phyloP scores from a whole-genome alignment of 2,113 vertebrate species.

The Tonatia bakeri region DNA sequence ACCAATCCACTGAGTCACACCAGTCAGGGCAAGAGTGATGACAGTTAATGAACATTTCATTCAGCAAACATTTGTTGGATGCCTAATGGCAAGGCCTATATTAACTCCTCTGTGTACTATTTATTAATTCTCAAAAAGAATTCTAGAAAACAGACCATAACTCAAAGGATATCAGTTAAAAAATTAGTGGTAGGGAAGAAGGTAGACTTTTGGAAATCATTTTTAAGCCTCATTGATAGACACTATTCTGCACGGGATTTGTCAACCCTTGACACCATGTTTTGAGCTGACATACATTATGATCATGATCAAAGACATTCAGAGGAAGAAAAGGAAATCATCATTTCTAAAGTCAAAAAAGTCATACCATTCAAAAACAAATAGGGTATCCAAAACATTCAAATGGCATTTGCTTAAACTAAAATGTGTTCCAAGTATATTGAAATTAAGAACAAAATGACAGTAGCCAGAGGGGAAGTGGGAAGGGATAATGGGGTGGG shows the following conservation, averaged over 20 bases:
- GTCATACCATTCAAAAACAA: slow-evolving; percentile 14
- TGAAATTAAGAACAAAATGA: too few relatives aligned
- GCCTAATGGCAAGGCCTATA: background rate
- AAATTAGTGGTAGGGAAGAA: background rate
- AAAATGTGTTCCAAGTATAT: background rate
- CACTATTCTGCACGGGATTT: background rate
- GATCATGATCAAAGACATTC: background rate
- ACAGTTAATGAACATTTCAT: background rate
- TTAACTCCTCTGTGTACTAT: background rate
- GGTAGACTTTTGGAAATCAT: background rate
- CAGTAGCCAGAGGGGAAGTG: too few relatives aligned
- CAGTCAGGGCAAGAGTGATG: background rate
- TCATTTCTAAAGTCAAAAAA: slow-evolving; percentile 8
- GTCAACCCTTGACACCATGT: background rate
- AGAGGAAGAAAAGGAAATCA: slow-evolving; percentile 13
- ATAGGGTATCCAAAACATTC: background rate
- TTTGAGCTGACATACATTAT: background rate
- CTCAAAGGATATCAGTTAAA: background rate
- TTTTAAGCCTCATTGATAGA: background rate
- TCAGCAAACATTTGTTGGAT: background rate
- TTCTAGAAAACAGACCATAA: background rate
- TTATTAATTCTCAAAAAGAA: background rate
- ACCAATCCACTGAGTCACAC: too few relatives aligned
- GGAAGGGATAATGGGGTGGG: too few relatives aligned
- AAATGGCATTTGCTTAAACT: slow-evolving; percentile 12